Conservation (phyloP, 2,797 vertebrate species). For the Smutsia temminckii region DNA sequence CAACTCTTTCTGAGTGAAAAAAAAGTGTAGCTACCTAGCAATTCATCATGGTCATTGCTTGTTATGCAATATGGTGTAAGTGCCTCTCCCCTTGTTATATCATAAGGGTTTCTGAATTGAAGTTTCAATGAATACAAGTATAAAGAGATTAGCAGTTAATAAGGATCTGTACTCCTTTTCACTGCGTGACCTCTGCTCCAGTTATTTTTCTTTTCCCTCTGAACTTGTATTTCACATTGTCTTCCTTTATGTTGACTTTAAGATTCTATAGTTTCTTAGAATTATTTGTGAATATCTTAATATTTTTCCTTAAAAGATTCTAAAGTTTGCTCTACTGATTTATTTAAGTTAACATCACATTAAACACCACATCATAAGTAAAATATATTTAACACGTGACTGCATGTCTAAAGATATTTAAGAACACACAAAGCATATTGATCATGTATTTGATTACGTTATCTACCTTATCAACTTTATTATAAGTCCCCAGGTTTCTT, state of each 20-base stretch:
- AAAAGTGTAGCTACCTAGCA: background rate
- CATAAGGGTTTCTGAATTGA: background rate
- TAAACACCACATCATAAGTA: background rate
- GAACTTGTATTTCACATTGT: background rate
- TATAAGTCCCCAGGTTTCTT: background rate
- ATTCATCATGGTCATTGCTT: background rate
- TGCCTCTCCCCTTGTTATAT: background rate
- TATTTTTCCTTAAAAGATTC: background rate
- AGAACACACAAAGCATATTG: background rate
- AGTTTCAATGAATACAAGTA: background rate
- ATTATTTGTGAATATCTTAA: background rate
- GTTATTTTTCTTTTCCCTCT: background rate
- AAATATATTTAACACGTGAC: background rate
- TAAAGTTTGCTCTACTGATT: background rate
- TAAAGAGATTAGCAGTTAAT: background rate
- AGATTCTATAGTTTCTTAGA: background rate
- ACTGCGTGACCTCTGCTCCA: background rate
- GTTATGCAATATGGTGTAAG: background rate
- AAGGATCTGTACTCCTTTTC: background rate
- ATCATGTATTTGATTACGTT: background rate
- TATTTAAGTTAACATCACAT: background rate
- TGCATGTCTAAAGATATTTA: background rate
- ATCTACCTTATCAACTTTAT: background rate
- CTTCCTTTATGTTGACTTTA: background rate
- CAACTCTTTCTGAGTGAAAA: background rate